Base-by-base conservation (phyloP, 2,797 vertebrate species). In the Sphaeramia orbicularis region DNA sequence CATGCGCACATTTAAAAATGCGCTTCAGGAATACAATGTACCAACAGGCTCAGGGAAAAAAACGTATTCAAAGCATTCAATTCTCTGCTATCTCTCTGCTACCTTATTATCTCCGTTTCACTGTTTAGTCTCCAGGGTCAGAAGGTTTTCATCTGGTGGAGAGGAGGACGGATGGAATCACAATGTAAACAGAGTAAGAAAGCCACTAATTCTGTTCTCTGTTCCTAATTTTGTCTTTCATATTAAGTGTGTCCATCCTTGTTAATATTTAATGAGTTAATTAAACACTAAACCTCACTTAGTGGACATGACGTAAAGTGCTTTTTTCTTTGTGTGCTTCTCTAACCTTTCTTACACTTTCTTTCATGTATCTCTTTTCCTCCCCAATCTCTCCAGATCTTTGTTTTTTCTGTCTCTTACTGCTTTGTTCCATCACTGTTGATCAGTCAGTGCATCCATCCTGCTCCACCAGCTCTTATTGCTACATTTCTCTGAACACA, bases 101-200 rank as follows among this genome's bases (percentile, higher is more conserved):
- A 6, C 7, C 30, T 32, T 53, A 48, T 51, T 40, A 2, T 64
- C 19, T 74, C 40, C n/a, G 14, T 53, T 41, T 43, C 55, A 65
- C 38, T 16, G 14, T 67, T 24, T 36, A 94, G 92, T 90, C 68
- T 95, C 96, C 56, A 92, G 95, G 44, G 94, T 94, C 58, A 95
- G 98, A 76, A 95, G 98, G 85, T 98, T 97, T 90, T 99, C 97
- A 0, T 96, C 97, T 0, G 98, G 97, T 63, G 97, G 96, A 1
- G 96, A 99, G 65, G 98, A 98, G 57, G 96, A 99, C 0, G 94
- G 95, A 7, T 99, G 96, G 74, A 96, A 96, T 87, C 95, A 96
- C 56, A 96, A 97, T 68, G 94, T 98, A 90, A 96, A 98, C 90
- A 97, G 93, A 91, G 98, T 99, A 84, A 73, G 81, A 58, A 43